These are phyloP conservation scores for Sebastes variabilis DNA, from an alignment of 2,797 vertebrate genomes.

Conservation along the genomic window DNA sequence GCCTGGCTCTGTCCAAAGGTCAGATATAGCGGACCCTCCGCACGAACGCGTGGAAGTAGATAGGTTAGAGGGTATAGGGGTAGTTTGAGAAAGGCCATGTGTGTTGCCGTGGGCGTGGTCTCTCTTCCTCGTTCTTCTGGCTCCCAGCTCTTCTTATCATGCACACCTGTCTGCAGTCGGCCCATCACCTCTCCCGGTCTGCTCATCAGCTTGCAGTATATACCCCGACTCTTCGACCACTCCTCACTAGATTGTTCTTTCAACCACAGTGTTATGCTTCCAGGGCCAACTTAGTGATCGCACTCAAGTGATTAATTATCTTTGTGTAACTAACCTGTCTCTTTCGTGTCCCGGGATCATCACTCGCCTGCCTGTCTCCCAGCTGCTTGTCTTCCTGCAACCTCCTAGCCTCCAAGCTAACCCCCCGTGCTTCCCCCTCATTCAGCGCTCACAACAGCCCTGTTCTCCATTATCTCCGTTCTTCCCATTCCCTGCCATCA, in stretches of 20 bases:
- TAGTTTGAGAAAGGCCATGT: too few species aligned
- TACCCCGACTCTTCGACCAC: neutral
- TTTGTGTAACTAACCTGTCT: neutral
- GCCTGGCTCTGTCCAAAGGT: too few species aligned
- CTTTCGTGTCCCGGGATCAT: neutral
- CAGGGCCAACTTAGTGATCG: neutral
- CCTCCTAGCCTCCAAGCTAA: neutral
- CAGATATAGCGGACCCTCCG: too few species aligned
- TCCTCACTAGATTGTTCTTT: neutral
- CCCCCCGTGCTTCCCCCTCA: neutral
- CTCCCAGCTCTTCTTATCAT: neutral
- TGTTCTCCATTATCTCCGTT: neutral
- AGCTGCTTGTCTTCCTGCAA: neutral
- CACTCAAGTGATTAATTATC: neutral
- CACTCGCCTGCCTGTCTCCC: neutral
- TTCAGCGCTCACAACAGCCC: neutral
- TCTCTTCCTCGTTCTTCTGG: neutral
- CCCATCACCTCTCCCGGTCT: neutral
- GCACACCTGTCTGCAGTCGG: neutral
- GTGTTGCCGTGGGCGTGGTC: neutral
- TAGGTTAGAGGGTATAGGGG: too few species aligned
- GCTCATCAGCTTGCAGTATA: neutral
- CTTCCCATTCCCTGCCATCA: neutral
- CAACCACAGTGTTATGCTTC: neutral
- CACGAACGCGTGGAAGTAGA: too few species aligned